Base-by-base conservation (phyloP, 2,888 invertebrate genomes). In the Drosophila recens region DNA sequence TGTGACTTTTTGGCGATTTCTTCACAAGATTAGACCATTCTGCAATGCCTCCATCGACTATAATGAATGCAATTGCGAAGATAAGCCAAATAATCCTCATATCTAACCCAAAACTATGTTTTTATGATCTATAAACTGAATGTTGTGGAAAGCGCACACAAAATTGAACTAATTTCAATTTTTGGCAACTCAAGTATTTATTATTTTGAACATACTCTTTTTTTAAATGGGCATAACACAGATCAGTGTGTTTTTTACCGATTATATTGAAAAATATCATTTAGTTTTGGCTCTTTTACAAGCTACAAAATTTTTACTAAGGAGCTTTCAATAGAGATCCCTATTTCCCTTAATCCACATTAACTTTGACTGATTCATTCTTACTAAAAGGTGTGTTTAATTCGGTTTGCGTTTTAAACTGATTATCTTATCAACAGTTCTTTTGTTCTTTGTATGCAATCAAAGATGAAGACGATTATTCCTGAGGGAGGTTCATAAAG, bases 31-130 rank as follows among this genome's bases (percentile, higher is more conserved):
- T n/a, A 15, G 10, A n/a, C 48, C 30, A 4, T 27, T 23, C 23
- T 0, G 53, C 40, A 9, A 15, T 4, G 2, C 8, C n/a, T 2
- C 0, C 11, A n/a, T 40, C 5, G 4, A 40, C 11, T 6, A 9
- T 27, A 40, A 15, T 23, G 4, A 13, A 0, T 3, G 20, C 13
- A 13, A 53, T 23, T 10, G n/a, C 23, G 9, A 36, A 23, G 10
- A 53, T 4, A 11, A 27, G 10, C n/a, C 34, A 40, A 15, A 10
- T 10, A 40, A 27, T 53, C 11, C 53, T 38, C 53, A 53, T 53
- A 38, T 20, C 20, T 38, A 23, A 13, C 4, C 27, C 17, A 15
- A 10, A 9, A 9, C 15, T 17, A 3, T 42, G 1, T n/a, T 10
- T 4, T 33, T 10, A 9, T 30, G 30, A 48, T 9, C 30, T 27